Evolutionary conservation across 2,888 invertebrate genomes (phyloP).

Genomic region (Phalangium opilio): DNA sequence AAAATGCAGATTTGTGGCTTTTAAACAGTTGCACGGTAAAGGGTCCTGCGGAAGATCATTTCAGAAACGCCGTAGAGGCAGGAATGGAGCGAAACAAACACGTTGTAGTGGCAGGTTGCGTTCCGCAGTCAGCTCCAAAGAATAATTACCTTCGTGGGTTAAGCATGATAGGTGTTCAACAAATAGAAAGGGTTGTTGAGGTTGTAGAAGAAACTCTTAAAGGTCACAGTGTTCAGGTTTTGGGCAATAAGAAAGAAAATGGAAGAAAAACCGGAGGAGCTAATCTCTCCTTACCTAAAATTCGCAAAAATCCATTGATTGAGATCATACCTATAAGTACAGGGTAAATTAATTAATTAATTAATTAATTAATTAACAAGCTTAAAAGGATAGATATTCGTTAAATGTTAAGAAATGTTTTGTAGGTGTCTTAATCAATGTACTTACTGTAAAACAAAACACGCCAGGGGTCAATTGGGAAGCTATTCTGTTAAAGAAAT

Average conservation of each 20-base stretch:
- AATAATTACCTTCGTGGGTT: conserved; percentile 47
- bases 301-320: conserved; percentile 83
- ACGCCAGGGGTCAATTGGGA: conserved; percentile 89
- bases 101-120: conserved; percentile 93
- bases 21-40: conserved; percentile 97
- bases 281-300: conserved; percentile 72
- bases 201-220: conserved; percentile 95
- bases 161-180: conserved; percentile 94
- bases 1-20: conserved; percentile 77
- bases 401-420: conserved; percentile 6
- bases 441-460: conserved; percentile 97
- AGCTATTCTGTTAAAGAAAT: conserved; percentile 84
- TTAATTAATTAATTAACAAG: conserved; percentile 6
- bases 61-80: conserved; percentile 61
- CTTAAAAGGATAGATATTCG: not conserved
- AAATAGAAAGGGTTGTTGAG: conserved; percentile 92
- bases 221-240: conserved; percentile 55
- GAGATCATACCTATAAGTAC: conserved; percentile 95
- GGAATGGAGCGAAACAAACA: conserved; percentile 58
- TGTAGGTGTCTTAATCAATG: conserved; percentile 79
- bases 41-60: conserved; percentile 89
- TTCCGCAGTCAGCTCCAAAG: conserved; percentile 63
- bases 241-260: conserved; percentile 62
- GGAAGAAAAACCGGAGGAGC: conserved; percentile 68
- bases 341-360: conserved; percentile 37